A percentile compares a stretch with the other conserved stretches of the same genome.
These are phyloP conservation scores for Rhinichthys osculus DNA, from an alignment of 2,797 vertebrate species.

Conservation along the genomic window DNA sequence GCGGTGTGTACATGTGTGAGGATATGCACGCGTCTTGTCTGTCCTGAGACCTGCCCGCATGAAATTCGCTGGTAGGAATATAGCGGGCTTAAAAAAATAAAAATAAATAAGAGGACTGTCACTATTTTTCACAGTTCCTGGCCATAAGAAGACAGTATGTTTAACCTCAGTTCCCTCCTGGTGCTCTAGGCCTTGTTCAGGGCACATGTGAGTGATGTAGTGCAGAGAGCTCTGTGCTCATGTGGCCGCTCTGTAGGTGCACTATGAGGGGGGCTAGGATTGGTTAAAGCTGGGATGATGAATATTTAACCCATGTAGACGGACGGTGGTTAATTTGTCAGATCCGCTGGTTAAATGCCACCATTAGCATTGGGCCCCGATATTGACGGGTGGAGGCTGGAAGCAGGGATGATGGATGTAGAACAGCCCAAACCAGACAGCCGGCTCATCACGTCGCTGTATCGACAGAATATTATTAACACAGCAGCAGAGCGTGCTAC, in stretches of 20 bases:
- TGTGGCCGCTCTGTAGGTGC: conserved; percentile 23
- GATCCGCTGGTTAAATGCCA: conserved; percentile 77
- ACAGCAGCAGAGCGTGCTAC: conserved; percentile 49
- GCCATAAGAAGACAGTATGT: conserved; percentile 41
- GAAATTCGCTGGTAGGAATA: conserved; percentile 10
- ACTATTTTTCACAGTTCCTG: conserved; percentile 45
- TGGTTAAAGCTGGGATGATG: conserved; percentile 54
- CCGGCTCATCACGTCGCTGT: conserved; percentile 85
- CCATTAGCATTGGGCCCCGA: conserved; percentile 91
- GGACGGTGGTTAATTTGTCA: conserved; percentile 71
- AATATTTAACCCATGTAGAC: conserved; percentile 69
- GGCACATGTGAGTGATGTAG: conserved; percentile 58
- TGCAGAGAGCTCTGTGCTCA: conserved; percentile 34
- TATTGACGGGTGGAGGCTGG: conserved; percentile 86
- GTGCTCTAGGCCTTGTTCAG: conserved; percentile 36
- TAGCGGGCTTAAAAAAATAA: conserved; percentile 8
- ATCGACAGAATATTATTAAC: conserved; percentile 91
- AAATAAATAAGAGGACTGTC: conserved; percentile 44
- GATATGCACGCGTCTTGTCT: conserved; percentile 14
- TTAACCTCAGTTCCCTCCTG: conserved; percentile 53
- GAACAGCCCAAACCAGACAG: conserved; percentile 79
- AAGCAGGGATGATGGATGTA: conserved; percentile 87
- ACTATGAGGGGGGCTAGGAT: conserved; percentile 19
- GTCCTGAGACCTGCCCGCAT: not conserved
- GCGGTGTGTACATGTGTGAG: conserved; percentile 10